phyloP scores from a whole-genome alignment of 2,888 invertebrate genomes.

The Acanthosepion pharaonis region DNA sequence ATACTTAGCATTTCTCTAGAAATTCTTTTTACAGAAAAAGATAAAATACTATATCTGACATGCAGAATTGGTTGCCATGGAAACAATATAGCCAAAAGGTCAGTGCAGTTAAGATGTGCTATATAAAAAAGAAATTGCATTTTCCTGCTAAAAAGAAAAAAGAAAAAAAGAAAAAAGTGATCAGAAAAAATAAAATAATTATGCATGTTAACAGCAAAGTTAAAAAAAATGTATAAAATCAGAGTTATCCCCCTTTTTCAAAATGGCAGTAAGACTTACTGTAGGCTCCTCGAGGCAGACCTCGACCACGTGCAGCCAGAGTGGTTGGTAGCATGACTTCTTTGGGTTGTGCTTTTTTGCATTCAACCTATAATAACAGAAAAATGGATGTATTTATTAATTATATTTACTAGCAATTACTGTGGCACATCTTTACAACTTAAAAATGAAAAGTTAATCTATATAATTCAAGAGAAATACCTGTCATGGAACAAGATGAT shows the following conservation, averaged over 20 bases:
- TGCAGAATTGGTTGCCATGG: slow-evolving; percentile 54
- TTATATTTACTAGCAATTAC: too few species aligned
- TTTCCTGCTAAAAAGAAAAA: background rate
- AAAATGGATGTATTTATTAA: background rate
- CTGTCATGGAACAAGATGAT: too few species aligned
- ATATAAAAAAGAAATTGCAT: slow-evolving; percentile 51
- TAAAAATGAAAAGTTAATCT: too few species aligned
- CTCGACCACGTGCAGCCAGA: slow-evolving; percentile 63
- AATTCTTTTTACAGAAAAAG: background rate
- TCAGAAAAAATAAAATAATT: slow-evolving; percentile 39
- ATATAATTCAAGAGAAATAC: too few species aligned
- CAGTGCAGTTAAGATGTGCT: slow-evolving; percentile 50
- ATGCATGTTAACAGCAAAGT: slow-evolving; percentile 44
- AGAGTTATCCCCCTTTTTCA: background rate
- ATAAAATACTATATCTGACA: slow-evolving; percentile 51
- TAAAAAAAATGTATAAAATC: slow-evolving; percentile 45
- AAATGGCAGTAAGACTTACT: slow-evolving; percentile 50
- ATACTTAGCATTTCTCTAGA: background rate
- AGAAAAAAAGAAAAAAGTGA: slow-evolving; percentile 47
- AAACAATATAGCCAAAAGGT: slow-evolving; percentile 52
- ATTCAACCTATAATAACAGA: slow-evolving; percentile 87
- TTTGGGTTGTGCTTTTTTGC: slow-evolving; percentile 99
- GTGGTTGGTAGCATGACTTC: slow-evolving; percentile 97
- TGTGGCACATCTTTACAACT: too few species aligned
- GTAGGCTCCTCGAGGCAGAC: slow-evolving; percentile 65